phyloP scores from a whole-genome alignment of 2,797 vertebrate species.

The Hirundo rustica region DNA sequence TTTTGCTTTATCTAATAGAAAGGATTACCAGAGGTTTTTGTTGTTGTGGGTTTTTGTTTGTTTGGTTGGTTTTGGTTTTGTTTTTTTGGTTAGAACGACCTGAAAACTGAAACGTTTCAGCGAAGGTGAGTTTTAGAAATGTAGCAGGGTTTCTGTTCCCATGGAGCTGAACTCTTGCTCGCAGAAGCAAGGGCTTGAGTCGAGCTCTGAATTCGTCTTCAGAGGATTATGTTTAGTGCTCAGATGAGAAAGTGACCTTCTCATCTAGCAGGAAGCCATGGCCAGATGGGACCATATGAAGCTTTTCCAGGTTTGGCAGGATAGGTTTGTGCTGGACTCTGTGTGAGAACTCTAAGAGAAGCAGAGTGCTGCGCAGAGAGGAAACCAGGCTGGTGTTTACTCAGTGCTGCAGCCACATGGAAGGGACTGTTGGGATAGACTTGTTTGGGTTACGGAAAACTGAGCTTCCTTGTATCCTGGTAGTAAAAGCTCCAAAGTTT shows the following conservation, averaged over 20 bases:
- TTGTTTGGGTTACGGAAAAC: neutral
- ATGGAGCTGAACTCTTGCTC: neutral
- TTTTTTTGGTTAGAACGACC: neutral
- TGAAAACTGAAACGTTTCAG: neutral
- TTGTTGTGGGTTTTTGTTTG: too few species aligned
- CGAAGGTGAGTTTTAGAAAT: neutral
- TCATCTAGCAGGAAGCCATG: neutral
- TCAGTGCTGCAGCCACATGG: accelerated
- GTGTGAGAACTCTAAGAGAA: neutral
- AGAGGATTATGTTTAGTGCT: neutral
- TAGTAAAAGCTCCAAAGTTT: neutral
- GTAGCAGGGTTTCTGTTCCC: neutral
- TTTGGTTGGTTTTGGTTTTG: too few species aligned
- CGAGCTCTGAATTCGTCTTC: neutral
- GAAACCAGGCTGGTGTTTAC: neutral
- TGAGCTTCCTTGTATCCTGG: neutral
- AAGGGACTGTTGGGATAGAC: neutral
- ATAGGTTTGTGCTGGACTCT: neutral
- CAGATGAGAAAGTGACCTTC: neutral
- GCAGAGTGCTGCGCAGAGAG: neutral
- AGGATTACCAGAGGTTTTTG: neutral
- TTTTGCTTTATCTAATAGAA: neutral
- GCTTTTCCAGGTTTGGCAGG: neutral
- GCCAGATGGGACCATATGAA: neutral
- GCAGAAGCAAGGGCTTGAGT: neutral